phyloP scores from a whole-genome alignment of 2,888 invertebrate species.

The Agriopis leucophaearia region DNA sequence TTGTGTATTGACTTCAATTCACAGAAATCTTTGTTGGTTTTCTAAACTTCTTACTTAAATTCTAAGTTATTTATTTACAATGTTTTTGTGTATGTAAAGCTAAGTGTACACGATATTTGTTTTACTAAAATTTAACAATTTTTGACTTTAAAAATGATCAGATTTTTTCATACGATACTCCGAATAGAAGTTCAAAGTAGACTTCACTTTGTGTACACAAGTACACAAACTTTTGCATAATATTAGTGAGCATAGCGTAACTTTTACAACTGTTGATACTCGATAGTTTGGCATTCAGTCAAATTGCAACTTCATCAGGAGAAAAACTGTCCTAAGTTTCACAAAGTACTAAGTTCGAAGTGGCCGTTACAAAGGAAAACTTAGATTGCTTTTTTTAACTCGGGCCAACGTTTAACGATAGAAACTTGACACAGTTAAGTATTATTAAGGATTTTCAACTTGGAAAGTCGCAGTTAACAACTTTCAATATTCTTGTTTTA shows the following conservation, averaged over 20 bases:
- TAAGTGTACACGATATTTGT: slow-evolving; percentile 10
- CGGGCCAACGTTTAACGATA: slow-evolving; percentile 28
- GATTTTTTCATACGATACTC: neutral
- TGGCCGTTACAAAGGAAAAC: slow-evolving; percentile 28
- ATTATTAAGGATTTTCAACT: slow-evolving; percentile 28
- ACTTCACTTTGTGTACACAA: no score
- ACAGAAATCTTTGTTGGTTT: slow-evolving; percentile 19
- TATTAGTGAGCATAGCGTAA: slow-evolving; percentile 20
- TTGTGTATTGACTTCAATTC: slow-evolving; percentile 2
- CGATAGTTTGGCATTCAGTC: slow-evolving; percentile 43
- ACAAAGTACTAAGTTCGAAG: slow-evolving; percentile 33
- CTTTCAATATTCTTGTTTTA: slow-evolving; percentile 20
- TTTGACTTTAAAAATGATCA: neutral
- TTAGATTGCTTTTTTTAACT: slow-evolving; percentile 36
- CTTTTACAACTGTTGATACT: slow-evolving; percentile 5
- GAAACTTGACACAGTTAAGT: slow-evolving; percentile 32
- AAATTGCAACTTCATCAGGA: slow-evolving; percentile 38
- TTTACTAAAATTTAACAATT: no score
- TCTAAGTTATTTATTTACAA: slow-evolving; percentile 33
- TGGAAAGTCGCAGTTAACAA: slow-evolving; percentile 16
- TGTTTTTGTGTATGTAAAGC: slow-evolving; percentile 5
- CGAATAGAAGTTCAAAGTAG: neutral
- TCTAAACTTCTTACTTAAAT: slow-evolving; percentile 15
- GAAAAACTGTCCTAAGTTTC: slow-evolving; percentile 41
- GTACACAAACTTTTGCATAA: neutral